phyloP scores from a whole-genome alignment of 2,113 vertebrate species.

The Protomyctophum bolini region DNA sequence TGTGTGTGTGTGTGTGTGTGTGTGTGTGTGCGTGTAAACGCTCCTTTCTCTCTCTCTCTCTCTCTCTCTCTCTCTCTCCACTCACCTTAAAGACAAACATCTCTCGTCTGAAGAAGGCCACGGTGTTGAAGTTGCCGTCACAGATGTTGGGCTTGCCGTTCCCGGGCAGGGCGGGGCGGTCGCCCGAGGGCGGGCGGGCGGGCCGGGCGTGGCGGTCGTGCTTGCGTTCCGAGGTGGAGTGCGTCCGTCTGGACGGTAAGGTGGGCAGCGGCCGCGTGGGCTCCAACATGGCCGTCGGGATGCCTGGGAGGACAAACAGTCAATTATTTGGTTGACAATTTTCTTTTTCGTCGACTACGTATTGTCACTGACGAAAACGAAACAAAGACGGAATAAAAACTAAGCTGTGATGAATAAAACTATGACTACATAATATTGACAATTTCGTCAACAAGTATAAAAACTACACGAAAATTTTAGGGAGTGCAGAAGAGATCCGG shows the following conservation, averaged over 20 bases:
- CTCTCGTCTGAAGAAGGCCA: slow-evolving; percentile 96
- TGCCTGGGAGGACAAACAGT: slow-evolving; percentile 76
- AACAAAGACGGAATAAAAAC: too few relatives aligned
- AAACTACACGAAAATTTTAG: too few relatives aligned
- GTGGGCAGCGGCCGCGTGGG: slow-evolving; percentile 94
- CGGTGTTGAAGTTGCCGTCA: slow-evolving; percentile 96
- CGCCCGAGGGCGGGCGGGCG: slow-evolving; percentile 85
- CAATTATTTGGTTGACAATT: too few relatives aligned
- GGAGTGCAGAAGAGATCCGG: too few relatives aligned
- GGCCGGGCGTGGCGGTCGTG: slow-evolving; percentile 88
- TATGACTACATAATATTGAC: too few relatives aligned
- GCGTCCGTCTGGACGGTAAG: slow-evolving; percentile 87
- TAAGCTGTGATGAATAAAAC: too few relatives aligned
- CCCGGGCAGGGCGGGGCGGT: slow-evolving; percentile 85
- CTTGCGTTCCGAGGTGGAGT: slow-evolving; percentile 90
- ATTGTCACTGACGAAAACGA: too few relatives aligned
- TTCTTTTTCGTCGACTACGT: too few relatives aligned
- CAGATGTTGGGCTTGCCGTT: slow-evolving; percentile 95
- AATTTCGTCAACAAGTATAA: too few relatives aligned
- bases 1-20: too few relatives aligned
- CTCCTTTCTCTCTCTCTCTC: not conserved
- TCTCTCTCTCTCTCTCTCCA: not conserved
- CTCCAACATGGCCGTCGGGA: slow-evolving; percentile 92
- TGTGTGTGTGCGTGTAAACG: too few relatives aligned
- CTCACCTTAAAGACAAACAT: slow-evolving; percentile 99